A percentile compares a stretch with the other conserved stretches of the same genome.
Conservation (phyloP, 2,113 vertebrate genomes). For the Tragelaphus strepsiceros region DNA sequence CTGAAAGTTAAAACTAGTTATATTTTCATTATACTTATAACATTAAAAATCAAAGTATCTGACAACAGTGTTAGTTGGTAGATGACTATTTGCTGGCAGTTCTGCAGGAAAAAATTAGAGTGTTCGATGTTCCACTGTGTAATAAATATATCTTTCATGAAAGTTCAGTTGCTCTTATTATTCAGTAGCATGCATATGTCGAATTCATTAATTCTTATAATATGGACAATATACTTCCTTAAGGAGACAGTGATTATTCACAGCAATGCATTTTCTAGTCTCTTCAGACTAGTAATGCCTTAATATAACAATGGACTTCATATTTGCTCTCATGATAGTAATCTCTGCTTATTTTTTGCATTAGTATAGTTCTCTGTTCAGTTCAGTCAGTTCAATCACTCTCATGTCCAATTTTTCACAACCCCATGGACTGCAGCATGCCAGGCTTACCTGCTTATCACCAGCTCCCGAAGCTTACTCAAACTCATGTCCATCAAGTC, state of each 20-base stretch:
- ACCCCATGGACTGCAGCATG: too few relatives aligned
- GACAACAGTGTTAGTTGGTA: not conserved
- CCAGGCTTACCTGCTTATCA: not conserved
- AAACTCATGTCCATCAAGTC: not conserved
- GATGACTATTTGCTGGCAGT: not conserved
- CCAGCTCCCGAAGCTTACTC: not conserved
- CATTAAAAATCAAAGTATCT: not conserved
- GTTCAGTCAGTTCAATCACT: too few relatives aligned
- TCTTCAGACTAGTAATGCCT: not conserved
- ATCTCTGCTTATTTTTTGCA: not conserved
- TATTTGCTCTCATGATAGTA: not conserved
- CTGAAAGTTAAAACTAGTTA: not conserved
- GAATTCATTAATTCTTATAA: not conserved
- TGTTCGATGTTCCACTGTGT: not conserved
- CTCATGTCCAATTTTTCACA: too few relatives aligned
- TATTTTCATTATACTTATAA: not conserved
- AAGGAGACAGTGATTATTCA: not conserved
- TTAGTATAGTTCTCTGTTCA: too few relatives aligned
- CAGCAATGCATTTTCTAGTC: not conserved
- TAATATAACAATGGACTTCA: not conserved
- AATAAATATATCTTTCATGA: not conserved
- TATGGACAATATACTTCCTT: not conserved
- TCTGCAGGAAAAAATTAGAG: not conserved
- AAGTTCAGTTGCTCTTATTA: not conserved
- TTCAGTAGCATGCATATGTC: not conserved